Base-by-base conservation (phyloP, 2,888 invertebrate genomes). In the Chrysina gloriosa region DNA sequence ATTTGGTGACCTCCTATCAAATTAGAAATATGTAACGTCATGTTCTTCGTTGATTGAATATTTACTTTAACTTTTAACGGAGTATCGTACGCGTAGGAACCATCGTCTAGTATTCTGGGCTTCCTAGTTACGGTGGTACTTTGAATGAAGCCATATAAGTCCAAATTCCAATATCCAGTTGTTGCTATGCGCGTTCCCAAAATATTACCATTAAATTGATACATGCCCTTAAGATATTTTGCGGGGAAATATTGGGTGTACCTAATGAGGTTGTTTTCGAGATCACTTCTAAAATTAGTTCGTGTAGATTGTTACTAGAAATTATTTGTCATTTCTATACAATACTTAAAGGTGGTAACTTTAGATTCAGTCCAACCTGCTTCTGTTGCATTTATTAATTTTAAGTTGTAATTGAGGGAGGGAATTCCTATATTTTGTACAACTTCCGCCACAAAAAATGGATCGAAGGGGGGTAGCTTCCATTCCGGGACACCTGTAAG, bases 171-270 rank as follows among this genome's bases (percentile, higher is more conserved):
- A 50, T 85, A 85, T 0, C 94, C 94, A 23, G 86, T 84, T 45
- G 90, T 90, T 2, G 83, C 83, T 25, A 92, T 82, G 69, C 85
- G 86, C 0, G 86, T 84, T 0, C 92, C 90, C 66, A 92, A 84
- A 9, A 89, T 81, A 68, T 85, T 86, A 1, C 89, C 92, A 73
- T 84, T 84, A 70, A 90, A 86, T 70, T 90, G 89, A 75, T 90
- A 91, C 65, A 83, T 86, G 0, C 94, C 94, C 65, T 87, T 85
- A 0, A 94, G 83, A 77, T 86, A 88, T 77, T 94, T 94, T 75
- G 93, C 92, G 0, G 94, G 94, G 79, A 94, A 94, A 79, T 90
- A 91, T 81, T 94, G 94, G 0, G 92, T 90, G 77, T 93, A 92
- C 67, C 91, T 87, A 2, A 94, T 88, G 47, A 86, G 85, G 69